A percentile compares a stretch with the other conserved stretches of the same genome.
Conservation (phyloP, 1,140 invertebrate genomes). For the Sogatella furcifera region DNA sequence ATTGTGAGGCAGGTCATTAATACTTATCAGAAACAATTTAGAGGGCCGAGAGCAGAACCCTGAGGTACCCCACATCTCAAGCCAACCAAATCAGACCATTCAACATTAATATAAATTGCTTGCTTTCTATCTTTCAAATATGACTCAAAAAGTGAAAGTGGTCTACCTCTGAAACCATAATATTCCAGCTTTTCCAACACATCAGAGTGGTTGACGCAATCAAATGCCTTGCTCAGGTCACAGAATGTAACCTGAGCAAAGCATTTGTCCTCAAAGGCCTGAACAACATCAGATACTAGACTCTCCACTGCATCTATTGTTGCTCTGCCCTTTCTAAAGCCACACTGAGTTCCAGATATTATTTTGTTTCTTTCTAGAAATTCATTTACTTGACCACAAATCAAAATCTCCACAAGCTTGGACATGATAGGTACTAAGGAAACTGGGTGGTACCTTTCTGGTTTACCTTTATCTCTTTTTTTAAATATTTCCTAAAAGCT, state of each 20-base stretch:
- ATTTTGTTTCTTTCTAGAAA: too few species aligned
- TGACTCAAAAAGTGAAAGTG: background rate
- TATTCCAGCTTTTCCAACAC: background rate
- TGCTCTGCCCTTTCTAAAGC: too few species aligned
- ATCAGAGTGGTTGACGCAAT: conserved; percentile 11
- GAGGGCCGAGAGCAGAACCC: background rate
- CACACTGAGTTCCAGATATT: too few species aligned
- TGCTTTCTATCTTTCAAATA: background rate
- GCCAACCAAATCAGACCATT: background rate
- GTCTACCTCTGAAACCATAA: background rate
- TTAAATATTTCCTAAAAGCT: too few species aligned
- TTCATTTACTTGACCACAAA: too few species aligned
- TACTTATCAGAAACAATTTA: background rate
- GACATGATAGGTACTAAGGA: too few species aligned
- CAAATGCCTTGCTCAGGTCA: conserved; percentile 8
- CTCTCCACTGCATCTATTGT: too few species aligned
- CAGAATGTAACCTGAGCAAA: conserved; percentile 9
- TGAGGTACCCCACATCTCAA: background rate
- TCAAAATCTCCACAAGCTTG: too few species aligned
- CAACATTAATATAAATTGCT: background rate
- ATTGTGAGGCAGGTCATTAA: background rate
- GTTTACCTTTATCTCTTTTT: too few species aligned
- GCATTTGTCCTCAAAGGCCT: conserved; percentile 1
- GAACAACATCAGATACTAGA: conserved; percentile 28
- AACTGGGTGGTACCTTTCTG: too few species aligned